Base-by-base conservation (phyloP, 2,113 vertebrate genomes). In the Osmerus eperlanus region DNA sequence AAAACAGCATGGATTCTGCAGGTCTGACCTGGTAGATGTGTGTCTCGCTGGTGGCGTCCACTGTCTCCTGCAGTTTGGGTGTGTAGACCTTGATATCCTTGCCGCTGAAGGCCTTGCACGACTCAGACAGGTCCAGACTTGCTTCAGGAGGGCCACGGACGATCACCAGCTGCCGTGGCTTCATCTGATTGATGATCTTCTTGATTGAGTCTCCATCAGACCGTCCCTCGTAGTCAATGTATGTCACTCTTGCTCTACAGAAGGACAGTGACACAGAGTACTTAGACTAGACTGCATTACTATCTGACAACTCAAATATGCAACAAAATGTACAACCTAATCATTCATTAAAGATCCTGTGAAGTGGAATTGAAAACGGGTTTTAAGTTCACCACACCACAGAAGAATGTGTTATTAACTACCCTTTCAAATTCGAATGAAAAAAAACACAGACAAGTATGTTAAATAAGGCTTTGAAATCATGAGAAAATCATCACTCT, bases 151-250 rank as follows among this genome's bases (percentile, higher is more conserved):
- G 95, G n/a, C 97, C 97, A 0, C 94, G 96, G 54, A 99, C 95
- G 41, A 99, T 98, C 59, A 98, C 83, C 72, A 99, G 83, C 85
- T 99, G 97, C 9, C 97, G 91, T 18, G 97, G 97, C 70, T 97
- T 98, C 97, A 99, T 99, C 87, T 99, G 97, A 87, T 98, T 98
- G 77, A 99, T 99, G 53, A 99, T 99, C 91, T 99, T 99, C 84
- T 99, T 99, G 87, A 99, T 98, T 76, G 97, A 99, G 84, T 99
- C 97, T 0, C 97, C 97, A 21, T 99, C 97, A 8, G 97, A 99
- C 58, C 97, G 96, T 52, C 97, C 97, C 90, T 99, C 97, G 4
- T 99, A 99, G 88, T 99, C 97, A 72, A 99, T 99, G 76, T 99
- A 99, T 0, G 95, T 95, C 72, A 99, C 90, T 74, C 96, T 93